Base-by-base conservation (phyloP, 2,888 invertebrate species). In the Callyntrura guangdongensis region DNA sequence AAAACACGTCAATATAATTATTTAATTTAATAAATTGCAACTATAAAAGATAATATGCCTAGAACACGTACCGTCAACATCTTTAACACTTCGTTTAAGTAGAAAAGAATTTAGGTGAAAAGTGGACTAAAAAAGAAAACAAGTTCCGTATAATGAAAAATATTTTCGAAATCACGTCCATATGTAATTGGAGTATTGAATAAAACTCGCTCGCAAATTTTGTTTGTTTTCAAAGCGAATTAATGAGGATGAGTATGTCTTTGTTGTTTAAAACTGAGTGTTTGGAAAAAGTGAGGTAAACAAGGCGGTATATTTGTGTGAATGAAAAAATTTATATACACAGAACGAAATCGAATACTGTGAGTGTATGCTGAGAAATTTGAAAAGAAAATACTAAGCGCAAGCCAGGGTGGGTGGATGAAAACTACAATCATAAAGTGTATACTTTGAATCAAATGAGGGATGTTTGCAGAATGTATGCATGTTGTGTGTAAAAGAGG, bases 391-490 rank as follows among this genome's bases (percentile, higher is more conserved):
- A 12, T 53, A 17, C n/a, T 72, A 27, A 27, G 25, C 36, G 36
- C 36, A 36, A 36, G 6, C 36, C 36, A 36, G 77, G 25, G 25
- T 53, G 25, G 74, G 47, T 49, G 74, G 49, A 79, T 81, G 87
- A 81, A 79, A 67, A 87, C 86, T 87, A 89, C 83, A 89, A 89
- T 82, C 81, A 82, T 67, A 20, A 83, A 56, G 87, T 56, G 82
- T 83, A 83, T 82, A 36, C 77, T 61, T 56, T n/a, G 59, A n/a
- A 59, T n/a, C 36, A 69, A 27, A 22, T 77, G 77, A 47, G 25
- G 25, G 53, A 56, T 77, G 77, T 56, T 77, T 77, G 77, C 27
- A 77, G 77, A 77, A 77, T 77, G 77, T 77, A 56, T 77, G 77
- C 25, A 72, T 6, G 27, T 27, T 53, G 77, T 56, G 77, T 84